These are phyloP conservation scores for Geodia barretti DNA, from an alignment of 37 sponge, comb jelly and placozoan genomes.

Conservation along the genomic window DNA sequence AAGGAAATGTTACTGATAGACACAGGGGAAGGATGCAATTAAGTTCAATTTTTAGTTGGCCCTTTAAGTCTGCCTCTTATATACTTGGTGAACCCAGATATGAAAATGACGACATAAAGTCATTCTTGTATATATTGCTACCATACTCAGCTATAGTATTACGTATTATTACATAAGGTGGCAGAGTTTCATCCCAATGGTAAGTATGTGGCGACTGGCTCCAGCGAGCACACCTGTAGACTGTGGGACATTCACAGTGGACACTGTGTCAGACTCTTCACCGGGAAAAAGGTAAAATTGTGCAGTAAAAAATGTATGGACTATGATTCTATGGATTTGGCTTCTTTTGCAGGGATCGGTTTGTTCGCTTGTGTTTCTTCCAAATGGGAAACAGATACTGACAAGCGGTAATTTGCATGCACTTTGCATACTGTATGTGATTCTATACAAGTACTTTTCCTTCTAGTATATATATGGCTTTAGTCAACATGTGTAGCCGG, in stretches of 20 bases:
- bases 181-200: conserved; percentile 80
- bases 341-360: background rate
- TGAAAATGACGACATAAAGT: conserved; percentile 4
- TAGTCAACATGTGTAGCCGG: too few species aligned
- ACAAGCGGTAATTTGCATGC: background rate
- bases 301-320: background rate
- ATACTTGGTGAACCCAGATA: too few species aligned
- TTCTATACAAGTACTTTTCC: too few species aligned
- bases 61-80: too few species aligned
- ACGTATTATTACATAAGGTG: conserved; percentile 20
- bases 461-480: too few species aligned
- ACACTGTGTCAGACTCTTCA: conserved; percentile 67
- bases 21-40: too few species aligned
- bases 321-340: background rate
- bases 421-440: too few species aligned
- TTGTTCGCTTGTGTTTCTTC: conserved; percentile 1
- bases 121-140: background rate
- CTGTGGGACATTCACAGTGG: conserved; percentile 89
- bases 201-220: conserved; percentile 82
- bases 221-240: conserved; percentile 74
- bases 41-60: too few species aligned
- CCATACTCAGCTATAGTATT: background rate
- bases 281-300: conserved; percentile 51
- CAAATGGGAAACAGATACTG: background rate
- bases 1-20: too few species aligned